A percentile compares a stretch with the other conserved stretches of the same genome.
These are phyloP conservation scores for Tribolium madens DNA, from an alignment of 1,140 invertebrate species.

Conservation along the genomic window DNA sequence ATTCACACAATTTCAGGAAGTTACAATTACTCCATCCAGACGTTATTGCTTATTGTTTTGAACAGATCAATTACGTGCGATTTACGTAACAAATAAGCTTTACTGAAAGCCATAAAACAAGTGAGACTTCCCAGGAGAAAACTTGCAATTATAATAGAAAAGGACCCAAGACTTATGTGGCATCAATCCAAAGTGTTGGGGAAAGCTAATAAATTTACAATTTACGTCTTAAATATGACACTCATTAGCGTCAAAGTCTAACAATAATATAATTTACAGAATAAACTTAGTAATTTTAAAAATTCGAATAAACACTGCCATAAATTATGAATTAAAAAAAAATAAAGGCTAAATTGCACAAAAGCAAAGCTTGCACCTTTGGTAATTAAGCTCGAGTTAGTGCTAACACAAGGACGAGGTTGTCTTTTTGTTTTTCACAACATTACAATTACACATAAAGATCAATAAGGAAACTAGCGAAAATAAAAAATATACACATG, in stretches of 20 bases:
- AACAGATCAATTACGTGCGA: conserved; percentile 2
- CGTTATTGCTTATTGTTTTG: conserved; percentile 18
- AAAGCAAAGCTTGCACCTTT: background rate
- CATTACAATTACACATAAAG: background rate
- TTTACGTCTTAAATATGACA: background rate
- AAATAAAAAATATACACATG: background rate
- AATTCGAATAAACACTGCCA: background rate
- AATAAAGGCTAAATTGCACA: background rate
- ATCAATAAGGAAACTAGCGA: background rate
- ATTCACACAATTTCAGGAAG: background rate
- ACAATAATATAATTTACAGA: background rate
- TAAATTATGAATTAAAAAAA: conserved; percentile 2
- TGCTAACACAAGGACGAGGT: conserved; percentile 4
- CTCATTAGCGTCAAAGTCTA: background rate
- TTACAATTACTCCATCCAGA: background rate
- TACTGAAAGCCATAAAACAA: conserved; percentile 10
- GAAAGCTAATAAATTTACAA: conserved; percentile 27
- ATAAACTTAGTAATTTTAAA: background rate
- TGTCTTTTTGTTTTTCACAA: background rate
- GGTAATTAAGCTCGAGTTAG: conserved; percentile 4
- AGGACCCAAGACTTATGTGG: background rate
- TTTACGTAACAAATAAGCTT: background rate
- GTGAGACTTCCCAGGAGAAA: conserved; percentile 3
- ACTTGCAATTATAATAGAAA: conserved; percentile 3
- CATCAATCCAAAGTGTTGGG: background rate